These are phyloP conservation scores for Mastomys coucha DNA, from an alignment of 2,113 vertebrate species.

Conservation along the genomic window DNA sequence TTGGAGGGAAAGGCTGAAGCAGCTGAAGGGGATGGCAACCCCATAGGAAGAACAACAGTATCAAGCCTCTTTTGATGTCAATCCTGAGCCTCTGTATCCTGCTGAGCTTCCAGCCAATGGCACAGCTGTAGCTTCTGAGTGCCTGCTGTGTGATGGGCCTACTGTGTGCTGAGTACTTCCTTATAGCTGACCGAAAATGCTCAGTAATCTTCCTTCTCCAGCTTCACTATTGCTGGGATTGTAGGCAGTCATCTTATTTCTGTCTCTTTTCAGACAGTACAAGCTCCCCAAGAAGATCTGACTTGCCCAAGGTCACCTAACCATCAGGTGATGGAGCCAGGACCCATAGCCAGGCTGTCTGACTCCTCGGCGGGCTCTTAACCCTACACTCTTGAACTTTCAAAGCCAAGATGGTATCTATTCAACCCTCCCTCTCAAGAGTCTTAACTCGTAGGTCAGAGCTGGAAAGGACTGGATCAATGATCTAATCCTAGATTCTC, in stretches of 20 bases:
- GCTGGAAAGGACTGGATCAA: constrained; percentile 68
- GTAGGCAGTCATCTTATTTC: background rate
- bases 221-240: background rate
- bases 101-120: background rate
- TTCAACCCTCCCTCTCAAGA: constrained; percentile 56
- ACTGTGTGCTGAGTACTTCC: background rate
- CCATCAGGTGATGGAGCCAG: constrained; percentile 2
- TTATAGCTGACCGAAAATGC: background rate
- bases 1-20: too few species aligned
- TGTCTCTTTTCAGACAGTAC: background rate
- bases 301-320: constrained; percentile 50
- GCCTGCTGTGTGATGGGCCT: background rate
- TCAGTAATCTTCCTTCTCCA: background rate
- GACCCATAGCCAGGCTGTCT: constrained; percentile 55
- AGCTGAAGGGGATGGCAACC: too few species aligned
- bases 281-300: background rate
- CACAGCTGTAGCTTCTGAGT: background rate
- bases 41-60: too few species aligned
- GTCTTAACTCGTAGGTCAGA: constrained; percentile 65
- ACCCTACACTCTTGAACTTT: constrained; percentile 32
- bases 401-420: constrained; percentile 73
- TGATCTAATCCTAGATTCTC: constrained; percentile 72
- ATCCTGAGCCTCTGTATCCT: background rate
- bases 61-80: background rate
- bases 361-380: background rate